Percentiles rank a stretch among this genome's conserved stretches.
These are phyloP conservation scores for Cryptotis parvus DNA, from an alignment of 2,113 vertebrate species.

Conservation along the genomic window DNA sequence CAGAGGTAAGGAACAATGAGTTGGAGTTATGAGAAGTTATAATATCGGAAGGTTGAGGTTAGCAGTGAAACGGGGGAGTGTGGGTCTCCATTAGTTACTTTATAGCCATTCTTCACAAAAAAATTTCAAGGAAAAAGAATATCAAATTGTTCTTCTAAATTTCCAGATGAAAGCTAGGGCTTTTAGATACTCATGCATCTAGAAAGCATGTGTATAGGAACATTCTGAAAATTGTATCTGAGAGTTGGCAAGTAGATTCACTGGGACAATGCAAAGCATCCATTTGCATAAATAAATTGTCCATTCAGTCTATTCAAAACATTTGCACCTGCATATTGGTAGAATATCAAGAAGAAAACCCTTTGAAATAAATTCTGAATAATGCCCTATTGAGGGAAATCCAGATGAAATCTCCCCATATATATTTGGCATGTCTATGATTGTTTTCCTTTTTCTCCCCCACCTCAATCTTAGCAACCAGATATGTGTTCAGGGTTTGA, in stretches of 20 bases:
- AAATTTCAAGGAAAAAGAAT: no score
- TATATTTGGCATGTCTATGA: not conserved
- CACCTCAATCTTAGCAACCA: conserved; percentile 29
- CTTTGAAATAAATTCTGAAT: conserved; percentile 69
- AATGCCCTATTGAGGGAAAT: conserved; percentile 67
- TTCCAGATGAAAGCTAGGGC: conserved; percentile 12
- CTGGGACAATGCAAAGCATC: conserved; percentile 56
- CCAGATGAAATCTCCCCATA: conserved; percentile 66
- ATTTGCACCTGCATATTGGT: conserved; percentile 62
- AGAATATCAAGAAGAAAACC: conserved; percentile 60
- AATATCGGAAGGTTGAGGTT: not conserved
- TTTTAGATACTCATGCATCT: not conserved
- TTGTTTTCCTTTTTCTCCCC: conserved; percentile 43
- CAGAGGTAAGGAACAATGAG: not conserved
- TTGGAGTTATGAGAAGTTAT: not conserved
- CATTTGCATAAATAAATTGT: conserved; percentile 75
- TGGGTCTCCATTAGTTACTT: not conserved
- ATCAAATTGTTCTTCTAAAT: not conserved
- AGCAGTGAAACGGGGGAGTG: no score
- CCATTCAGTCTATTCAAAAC: conserved; percentile 73
- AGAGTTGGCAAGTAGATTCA: conserved; percentile 30
- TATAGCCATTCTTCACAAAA: not conserved
- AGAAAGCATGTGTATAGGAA: conserved; percentile 20
- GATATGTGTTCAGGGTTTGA: conserved; percentile 35
- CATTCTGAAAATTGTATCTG: not conserved